phyloP scores from a whole-genome alignment of 2,888 invertebrate species.

The Cylloceria caligata region DNA sequence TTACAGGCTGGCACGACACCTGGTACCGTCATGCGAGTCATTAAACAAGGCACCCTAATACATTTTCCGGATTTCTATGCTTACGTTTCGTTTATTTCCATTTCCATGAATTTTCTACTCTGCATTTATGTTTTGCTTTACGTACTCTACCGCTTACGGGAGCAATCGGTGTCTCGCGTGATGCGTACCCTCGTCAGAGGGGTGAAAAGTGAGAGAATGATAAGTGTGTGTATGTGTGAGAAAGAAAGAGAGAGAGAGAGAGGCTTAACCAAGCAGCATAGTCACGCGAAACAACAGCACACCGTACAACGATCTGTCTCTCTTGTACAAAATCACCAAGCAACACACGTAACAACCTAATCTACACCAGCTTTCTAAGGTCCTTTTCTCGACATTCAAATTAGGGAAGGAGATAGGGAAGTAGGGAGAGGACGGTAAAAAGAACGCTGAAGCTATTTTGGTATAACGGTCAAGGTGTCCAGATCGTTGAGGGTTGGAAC shows the following conservation, averaged over 20 bases:
- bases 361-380: slow-evolving; percentile 6
- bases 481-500: slow-evolving; percentile 49
- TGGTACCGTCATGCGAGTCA: slow-evolving; percentile 60
- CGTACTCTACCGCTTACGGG: not conserved
- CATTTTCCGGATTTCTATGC: not conserved
- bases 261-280: slow-evolving; percentile 40
- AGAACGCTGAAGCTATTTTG: slow-evolving; percentile 56
- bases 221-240: no score
- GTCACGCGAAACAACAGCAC: slow-evolving; percentile 44
- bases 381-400: slow-evolving; percentile 21
- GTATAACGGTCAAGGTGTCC: slow-evolving; percentile 71
- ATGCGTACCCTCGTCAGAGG: slow-evolving; percentile 54
- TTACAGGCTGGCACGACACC: slow-evolving; percentile 55
- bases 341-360: slow-evolving; percentile 10
- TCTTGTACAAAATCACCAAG: slow-evolving; percentile 10
- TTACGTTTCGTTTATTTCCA: not conserved
- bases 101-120: slow-evolving; percentile 46
- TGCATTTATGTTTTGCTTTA: slow-evolving; percentile 14
- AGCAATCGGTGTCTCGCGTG: slow-evolving; percentile 73
- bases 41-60: slow-evolving; percentile 14
- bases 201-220: not conserved
- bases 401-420: not conserved
- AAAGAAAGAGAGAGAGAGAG: slow-evolving; percentile 6
- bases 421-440: no score
- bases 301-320: not conserved